Conservation (phyloP, 2,113 vertebrate genomes). For the Pantherophis guttatus region DNA sequence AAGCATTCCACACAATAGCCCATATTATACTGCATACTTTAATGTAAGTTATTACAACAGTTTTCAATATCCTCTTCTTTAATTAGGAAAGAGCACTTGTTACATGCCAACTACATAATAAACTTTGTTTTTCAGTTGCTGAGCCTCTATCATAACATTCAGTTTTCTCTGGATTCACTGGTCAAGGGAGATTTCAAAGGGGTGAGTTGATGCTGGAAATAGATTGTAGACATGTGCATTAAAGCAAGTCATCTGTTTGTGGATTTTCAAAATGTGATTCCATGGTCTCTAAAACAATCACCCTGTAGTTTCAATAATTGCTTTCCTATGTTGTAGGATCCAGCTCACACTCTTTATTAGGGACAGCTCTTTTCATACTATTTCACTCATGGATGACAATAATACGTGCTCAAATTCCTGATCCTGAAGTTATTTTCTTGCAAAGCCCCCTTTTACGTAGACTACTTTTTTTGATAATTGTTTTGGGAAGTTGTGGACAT, state of each 20-base stretch:
- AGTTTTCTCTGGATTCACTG: conserved; percentile 70
- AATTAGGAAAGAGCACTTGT: background rate
- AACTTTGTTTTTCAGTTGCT: conserved; percentile 60
- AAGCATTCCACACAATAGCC: background rate
- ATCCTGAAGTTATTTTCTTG: background rate
- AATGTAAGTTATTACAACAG: background rate
- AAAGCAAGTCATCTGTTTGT: background rate
- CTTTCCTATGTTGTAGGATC: background rate
- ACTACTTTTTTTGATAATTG: background rate
- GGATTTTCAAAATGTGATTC: background rate
- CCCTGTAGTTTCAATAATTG: background rate
- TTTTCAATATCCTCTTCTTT: background rate
- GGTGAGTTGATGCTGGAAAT: conserved; percentile 55
- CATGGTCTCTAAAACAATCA: background rate
- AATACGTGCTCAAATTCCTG: background rate
- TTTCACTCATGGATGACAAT: background rate
- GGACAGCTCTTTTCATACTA: background rate
- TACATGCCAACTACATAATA: background rate
- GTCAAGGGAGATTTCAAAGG: conserved; percentile 75
- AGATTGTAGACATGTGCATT: background rate
- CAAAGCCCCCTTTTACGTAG: background rate
- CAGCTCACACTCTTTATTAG: background rate
- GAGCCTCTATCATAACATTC: conserved; percentile 73
- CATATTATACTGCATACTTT: background rate
- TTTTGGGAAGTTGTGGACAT: background rate